Evolutionary conservation across 2,797 vertebrate species (phyloP), one percentile per base, ranked within the genome.

Genomic region (Buceros bicornis): DNA sequence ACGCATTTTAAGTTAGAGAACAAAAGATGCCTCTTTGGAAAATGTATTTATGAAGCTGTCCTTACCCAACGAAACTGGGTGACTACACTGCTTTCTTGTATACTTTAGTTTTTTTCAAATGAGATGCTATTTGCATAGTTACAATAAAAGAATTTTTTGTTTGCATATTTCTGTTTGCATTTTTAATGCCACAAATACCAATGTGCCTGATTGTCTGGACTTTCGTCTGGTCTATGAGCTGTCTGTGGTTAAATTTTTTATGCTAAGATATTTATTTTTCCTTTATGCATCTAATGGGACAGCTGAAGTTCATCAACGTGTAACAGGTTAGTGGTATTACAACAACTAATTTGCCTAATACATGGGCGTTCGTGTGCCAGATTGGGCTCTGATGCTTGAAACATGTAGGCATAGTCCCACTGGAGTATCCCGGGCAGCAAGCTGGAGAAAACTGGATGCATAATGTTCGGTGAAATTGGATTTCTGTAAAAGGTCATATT

Each of bases 261-360:
- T 76, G 90, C 97, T 97, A 81, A 97, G 95, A 82, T 94, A 43
- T 95, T 53, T 98, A 97, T 98, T 97, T 97, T 98, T 95, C 95
- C 94, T 97, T 97, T 97, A 97, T 97, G 98, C 98, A 96, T 98
- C 97, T 97, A 97, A 97, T 98, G 97, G 97, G 97, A 97, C 97
- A 97, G 95, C 94, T 95, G 97, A 97, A 94, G 96, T 98, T 97
- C 90, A 97, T 97, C 97, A 95, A 58, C 88, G 21, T 95, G 71
- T 98, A 97, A 96, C 96, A 98, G 97, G 97, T 98, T 96, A 98
- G 97, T 97, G 90, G 79, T 96, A 81, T 85, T 92, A 54, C 64
- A 94, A 92, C 77, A 81, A 96, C 71, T 92, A 66, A 82, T 80
- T 86, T 87, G 89, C 25, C 54, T 76, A 57, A 87, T 90, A 87